phyloP scores from a whole-genome alignment of 1,140 invertebrate genomes.

The Papilio polyxenes region DNA sequence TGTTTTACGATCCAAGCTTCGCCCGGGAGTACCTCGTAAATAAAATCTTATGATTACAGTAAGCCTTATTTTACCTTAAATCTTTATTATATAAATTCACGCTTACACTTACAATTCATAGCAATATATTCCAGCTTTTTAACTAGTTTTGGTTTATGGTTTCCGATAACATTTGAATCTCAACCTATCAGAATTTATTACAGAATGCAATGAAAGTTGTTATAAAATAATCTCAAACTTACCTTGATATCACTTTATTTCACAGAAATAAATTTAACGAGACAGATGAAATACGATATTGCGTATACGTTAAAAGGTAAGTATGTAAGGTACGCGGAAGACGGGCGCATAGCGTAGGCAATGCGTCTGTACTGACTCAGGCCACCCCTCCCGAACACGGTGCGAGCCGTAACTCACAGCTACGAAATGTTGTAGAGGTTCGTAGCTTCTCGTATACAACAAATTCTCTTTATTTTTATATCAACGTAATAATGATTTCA shows the following conservation, averaged over 20 bases:
- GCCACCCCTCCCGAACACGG: conserved; percentile 55
- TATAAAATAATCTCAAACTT: not conserved
- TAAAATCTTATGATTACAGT: conserved; percentile 28
- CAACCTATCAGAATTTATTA: not conserved
- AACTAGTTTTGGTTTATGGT: not conserved
- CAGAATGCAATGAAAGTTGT: not conserved
- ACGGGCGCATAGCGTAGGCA: conserved; percentile 63
- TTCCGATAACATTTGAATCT: not conserved
- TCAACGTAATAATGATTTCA: not conserved
- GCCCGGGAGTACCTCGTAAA: conserved; percentile 21
- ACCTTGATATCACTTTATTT: conserved; percentile 32
- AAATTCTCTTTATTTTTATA: not conserved
- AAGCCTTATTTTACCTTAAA: not conserved
- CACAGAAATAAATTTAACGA: conserved; percentile 10
- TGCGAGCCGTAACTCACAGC: conserved; percentile 43
- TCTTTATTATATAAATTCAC: not conserved
- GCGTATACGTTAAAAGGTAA: not conserved
- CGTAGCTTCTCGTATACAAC: not conserved
- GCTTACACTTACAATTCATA: not conserved
- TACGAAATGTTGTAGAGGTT: conserved; percentile 41
- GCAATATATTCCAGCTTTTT: not conserved
- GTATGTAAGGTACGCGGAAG: conserved; percentile 35
- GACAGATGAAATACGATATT: conserved; percentile 2
- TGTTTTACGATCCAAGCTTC: conserved; percentile 31
- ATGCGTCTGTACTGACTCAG: conserved; percentile 69